A percentile compares a stretch with the other conserved stretches of the same genome.
Conservation (phyloP, 2,888 invertebrate species). For the Stenchaetothrips biformis region DNA sequence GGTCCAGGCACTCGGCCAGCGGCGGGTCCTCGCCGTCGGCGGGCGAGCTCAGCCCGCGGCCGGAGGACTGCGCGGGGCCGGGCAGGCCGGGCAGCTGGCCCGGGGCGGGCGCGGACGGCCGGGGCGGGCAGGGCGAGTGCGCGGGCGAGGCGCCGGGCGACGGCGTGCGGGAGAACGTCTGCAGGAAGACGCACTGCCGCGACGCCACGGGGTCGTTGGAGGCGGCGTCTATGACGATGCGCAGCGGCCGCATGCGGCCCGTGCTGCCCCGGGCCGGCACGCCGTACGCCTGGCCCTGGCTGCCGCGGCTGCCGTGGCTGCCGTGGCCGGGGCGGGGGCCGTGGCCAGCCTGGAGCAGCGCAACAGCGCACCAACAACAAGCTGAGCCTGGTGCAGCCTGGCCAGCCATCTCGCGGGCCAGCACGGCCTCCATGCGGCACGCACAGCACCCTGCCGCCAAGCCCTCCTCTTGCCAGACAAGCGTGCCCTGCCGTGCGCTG, state of each 20-base stretch:
- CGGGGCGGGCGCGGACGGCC: slow-evolving; percentile 14
- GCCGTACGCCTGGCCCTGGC: no score
- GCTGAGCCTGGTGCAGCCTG: background rate
- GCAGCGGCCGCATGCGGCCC: slow-evolving; percentile 4
- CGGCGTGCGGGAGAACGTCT: slow-evolving; percentile 17
- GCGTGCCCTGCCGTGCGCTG: background rate
- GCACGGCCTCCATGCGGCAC: background rate
- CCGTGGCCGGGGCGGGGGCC: background rate
- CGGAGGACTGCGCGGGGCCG: background rate
- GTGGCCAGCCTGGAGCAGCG: background rate
- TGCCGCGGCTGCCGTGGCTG: no score
- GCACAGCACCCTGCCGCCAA: background rate
- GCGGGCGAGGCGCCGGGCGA: slow-evolving; percentile 7
- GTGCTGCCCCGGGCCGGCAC: background rate
- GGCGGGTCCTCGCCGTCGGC: background rate
- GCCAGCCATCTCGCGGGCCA: background rate
- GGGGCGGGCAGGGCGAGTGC: slow-evolving; percentile 17
- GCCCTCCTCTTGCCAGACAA: background rate
- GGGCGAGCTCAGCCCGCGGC: background rate
- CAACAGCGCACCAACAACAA: background rate
- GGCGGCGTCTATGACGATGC: slow-evolving; percentile 9
- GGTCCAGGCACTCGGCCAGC: background rate
- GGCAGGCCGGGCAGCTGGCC: slow-evolving; percentile 2
- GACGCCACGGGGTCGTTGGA: slow-evolving; percentile 3
- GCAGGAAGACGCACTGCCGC: slow-evolving; percentile 22